These are phyloP conservation scores for Theocolax elegans DNA, from an alignment of 1,140 invertebrate species.

Conservation along the genomic window DNA sequence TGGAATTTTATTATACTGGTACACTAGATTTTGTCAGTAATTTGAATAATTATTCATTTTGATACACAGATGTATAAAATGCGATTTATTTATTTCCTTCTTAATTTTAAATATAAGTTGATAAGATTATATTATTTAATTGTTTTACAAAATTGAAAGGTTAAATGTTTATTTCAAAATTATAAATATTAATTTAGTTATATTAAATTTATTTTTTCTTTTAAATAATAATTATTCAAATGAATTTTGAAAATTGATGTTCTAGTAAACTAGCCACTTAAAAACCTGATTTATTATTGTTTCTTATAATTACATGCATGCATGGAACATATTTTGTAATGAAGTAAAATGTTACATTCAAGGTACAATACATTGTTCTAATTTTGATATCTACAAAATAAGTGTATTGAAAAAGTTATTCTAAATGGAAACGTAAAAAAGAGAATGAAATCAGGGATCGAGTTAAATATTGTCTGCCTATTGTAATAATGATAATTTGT, in stretches of 20 bases:
- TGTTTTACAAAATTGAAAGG: no score
- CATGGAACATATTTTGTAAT: slow-evolving; percentile 23
- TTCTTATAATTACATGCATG: slow-evolving; percentile 11
- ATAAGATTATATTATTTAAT: neutral
- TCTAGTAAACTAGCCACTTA: slow-evolving; percentile 1
- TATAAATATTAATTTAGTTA: slow-evolving; percentile 20
- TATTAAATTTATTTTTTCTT: neutral
- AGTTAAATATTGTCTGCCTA: slow-evolving; percentile 42
- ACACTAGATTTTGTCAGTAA: slow-evolving; percentile 7
- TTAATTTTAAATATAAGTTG: no score
- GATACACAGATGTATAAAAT: neutral
- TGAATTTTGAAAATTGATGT: slow-evolving; percentile 23
- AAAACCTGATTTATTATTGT: slow-evolving; percentile 10
- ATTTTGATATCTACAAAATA: slow-evolving; percentile 11
- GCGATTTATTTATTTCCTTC: no score
- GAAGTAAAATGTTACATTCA: slow-evolving; percentile 27
- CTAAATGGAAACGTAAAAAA: slow-evolving; percentile 21
- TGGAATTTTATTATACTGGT: slow-evolving; percentile 16
- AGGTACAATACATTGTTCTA: slow-evolving; percentile 23
- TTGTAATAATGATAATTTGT: slow-evolving; percentile 47
- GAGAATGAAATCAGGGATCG: no score
- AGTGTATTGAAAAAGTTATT: slow-evolving; percentile 23
- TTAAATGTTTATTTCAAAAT: neutral
- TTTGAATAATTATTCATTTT: slow-evolving; percentile 10
- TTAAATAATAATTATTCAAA: slow-evolving; percentile 16